phyloP scores from a whole-genome alignment of 2,888 invertebrate genomes.

The Cremastinae sp. region DNA sequence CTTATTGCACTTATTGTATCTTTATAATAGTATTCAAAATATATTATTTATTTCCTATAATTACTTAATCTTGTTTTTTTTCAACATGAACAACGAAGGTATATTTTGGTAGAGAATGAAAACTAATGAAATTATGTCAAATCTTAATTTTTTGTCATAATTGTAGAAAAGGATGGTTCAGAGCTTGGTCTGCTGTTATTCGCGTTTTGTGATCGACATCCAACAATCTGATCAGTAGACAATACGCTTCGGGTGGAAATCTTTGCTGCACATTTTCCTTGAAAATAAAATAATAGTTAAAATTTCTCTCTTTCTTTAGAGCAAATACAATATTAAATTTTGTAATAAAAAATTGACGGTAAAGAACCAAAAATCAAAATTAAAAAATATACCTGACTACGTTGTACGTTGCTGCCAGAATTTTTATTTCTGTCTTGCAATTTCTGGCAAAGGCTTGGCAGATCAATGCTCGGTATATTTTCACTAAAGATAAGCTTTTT shows the following conservation, averaged over 20 bases:
- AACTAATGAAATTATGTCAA: slow-evolving; percentile 20
- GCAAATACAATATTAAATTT: slow-evolving; percentile 13
- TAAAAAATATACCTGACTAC: slow-evolving; percentile 70
- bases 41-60: slow-evolving; percentile 52
- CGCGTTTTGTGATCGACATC: slow-evolving; percentile 90
- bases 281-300: slow-evolving; percentile 48
- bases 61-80: slow-evolving; percentile 38
- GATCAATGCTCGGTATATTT: slow-evolving; percentile 81
- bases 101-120: neutral
- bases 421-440: slow-evolving; percentile 72
- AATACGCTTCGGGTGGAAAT: slow-evolving; percentile 88
- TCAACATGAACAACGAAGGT: neutral
- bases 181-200: slow-evolving; percentile 87
- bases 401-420: slow-evolving; percentile 47
- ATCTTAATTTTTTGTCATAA: slow-evolving; percentile 47
- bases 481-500: slow-evolving; percentile 82
- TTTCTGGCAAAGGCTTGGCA: slow-evolving; percentile 74
- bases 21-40: slow-evolving; percentile 35
- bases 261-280: slow-evolving; percentile 68
- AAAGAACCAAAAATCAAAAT: slow-evolving; percentile 36
- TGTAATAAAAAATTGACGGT: neutral
- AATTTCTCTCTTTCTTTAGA: slow-evolving; percentile 16
- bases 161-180: slow-evolving; percentile 88
- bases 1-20: slow-evolving; percentile 55
- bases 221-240: slow-evolving; percentile 86